phyloP scores from a whole-genome alignment of 2,888 invertebrate species.

The Melanotus villosus region DNA sequence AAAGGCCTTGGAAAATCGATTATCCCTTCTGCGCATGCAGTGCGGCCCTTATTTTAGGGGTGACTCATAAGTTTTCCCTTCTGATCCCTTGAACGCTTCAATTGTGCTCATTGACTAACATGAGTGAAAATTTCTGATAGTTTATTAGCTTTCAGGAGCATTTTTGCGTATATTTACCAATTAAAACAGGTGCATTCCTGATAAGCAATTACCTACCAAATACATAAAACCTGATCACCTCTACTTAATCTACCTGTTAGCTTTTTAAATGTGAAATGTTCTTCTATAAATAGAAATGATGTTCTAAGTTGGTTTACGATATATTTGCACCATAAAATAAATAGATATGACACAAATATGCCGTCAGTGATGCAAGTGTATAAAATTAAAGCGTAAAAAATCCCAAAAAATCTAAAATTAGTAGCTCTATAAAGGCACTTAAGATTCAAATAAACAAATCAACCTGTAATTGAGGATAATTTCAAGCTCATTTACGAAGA shows the following conservation, averaged over 20 bases:
- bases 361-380: too few relatives aligned
- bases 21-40: slow-evolving; percentile 40
- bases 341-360: slow-evolving; percentile 17
- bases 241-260: slow-evolving; percentile 18
- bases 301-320: not conserved
- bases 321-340: slow-evolving; percentile 13
- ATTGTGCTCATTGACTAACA: not conserved
- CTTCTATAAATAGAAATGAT: slow-evolving; percentile 25
- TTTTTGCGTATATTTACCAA: not conserved
- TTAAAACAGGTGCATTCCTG: not conserved
- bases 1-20: slow-evolving; percentile 38
- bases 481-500: too few relatives aligned
- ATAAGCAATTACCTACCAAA: not conserved
- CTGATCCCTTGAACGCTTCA: not conserved
- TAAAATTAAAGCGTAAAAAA: not conserved
- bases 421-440: not conserved
- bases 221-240: slow-evolving; percentile 8
- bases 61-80: slow-evolving; percentile 31
- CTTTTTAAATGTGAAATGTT: slow-evolving; percentile 17
- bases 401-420: too few relatives aligned
- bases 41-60: slow-evolving; percentile 31
- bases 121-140: not conserved
- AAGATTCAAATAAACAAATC: not conserved
- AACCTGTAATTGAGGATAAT: slow-evolving; percentile 10
- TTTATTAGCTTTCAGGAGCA: not conserved